Percentiles rank a stretch among this genome's conserved stretches.
Evolutionary conservation across 2,888 invertebrate genomes (phyloP).

Genomic region (Heliconius aoede): DNA sequence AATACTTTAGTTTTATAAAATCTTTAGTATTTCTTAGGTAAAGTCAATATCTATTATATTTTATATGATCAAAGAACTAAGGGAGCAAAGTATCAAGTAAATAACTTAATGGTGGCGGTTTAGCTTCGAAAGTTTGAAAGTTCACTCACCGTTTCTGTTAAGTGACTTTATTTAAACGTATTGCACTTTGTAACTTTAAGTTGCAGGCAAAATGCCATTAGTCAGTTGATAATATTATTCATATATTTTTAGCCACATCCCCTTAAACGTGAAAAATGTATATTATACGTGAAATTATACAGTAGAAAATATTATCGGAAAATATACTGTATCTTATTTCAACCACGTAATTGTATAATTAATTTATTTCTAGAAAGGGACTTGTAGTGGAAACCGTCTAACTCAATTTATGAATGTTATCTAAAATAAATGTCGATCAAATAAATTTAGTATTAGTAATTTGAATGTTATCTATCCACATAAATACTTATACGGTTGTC

Average conservation of each 20-base stretch:
- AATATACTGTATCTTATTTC: neutral
- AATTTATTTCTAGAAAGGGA: neutral
- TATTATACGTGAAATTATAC: no score
- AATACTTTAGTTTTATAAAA: neutral
- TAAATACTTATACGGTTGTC: conserved; percentile 23
- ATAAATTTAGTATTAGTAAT: conserved; percentile 22
- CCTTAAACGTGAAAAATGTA: no score
- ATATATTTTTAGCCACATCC: no score
- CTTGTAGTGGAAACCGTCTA: neutral
- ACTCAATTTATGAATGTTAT: conserved; percentile 17
- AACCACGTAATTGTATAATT: neutral
- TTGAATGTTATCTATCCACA: conserved; percentile 17
- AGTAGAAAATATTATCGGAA: no score
- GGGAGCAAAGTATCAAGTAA: conserved; percentile 7
- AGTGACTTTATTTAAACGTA: conserved; percentile 6
- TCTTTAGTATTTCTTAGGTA: neutral
- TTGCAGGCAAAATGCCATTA: neutral
- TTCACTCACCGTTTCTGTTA: conserved; percentile 5
- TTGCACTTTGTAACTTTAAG: conserved; percentile 2
- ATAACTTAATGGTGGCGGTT: neutral
- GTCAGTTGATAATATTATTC: neutral
- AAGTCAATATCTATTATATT: conserved; percentile 7
- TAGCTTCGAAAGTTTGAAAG: conserved; percentile 15
- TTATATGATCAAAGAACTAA: conserved; percentile 3
- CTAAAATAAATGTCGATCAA: conserved; percentile 6